These are phyloP conservation scores for Diachasma alloeum DNA, from an alignment of 1,140 invertebrate genomes.

Conservation along the genomic window DNA sequence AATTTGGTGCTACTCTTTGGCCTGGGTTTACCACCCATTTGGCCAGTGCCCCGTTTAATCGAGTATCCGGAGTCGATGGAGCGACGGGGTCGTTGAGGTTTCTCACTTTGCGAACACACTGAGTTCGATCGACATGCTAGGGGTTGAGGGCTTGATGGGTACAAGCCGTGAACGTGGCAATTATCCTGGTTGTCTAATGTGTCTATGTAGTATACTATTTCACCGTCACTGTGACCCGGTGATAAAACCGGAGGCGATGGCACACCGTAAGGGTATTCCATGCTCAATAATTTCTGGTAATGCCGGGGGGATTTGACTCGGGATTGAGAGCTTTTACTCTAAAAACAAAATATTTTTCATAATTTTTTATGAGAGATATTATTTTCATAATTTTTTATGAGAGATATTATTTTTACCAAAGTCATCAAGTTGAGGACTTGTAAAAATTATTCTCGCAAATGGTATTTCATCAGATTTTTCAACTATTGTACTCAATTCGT, in stretches of 20 bases:
- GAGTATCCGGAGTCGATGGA: conserved; percentile 42
- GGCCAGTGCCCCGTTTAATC: conserved; percentile 45
- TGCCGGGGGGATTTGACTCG: too few relatives aligned
- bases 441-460: too few relatives aligned
- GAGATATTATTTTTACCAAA: too few relatives aligned
- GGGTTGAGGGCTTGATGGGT: conserved; percentile 25
- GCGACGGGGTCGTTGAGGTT: conserved; percentile 39
- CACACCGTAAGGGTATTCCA: not conserved
- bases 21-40: conserved; percentile 47
- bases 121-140: conserved; percentile 37
- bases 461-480: too few relatives aligned
- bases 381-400: too few relatives aligned
- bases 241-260: conserved; percentile 23
- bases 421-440: too few relatives aligned
- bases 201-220: not conserved
- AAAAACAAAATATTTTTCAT: too few relatives aligned
- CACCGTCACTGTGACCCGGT: not conserved
- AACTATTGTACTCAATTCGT: too few relatives aligned
- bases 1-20: conserved; percentile 50
- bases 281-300: not conserved
- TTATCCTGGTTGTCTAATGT: conserved; percentile 4
- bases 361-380: too few relatives aligned
- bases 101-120: conserved; percentile 41
- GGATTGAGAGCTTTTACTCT: too few relatives aligned
- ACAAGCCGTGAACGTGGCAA: conserved; percentile 23